These are phyloP conservation scores for Pangasianodon gigas DNA, from an alignment of 2,113 vertebrate genomes.

Conservation along the genomic window DNA sequence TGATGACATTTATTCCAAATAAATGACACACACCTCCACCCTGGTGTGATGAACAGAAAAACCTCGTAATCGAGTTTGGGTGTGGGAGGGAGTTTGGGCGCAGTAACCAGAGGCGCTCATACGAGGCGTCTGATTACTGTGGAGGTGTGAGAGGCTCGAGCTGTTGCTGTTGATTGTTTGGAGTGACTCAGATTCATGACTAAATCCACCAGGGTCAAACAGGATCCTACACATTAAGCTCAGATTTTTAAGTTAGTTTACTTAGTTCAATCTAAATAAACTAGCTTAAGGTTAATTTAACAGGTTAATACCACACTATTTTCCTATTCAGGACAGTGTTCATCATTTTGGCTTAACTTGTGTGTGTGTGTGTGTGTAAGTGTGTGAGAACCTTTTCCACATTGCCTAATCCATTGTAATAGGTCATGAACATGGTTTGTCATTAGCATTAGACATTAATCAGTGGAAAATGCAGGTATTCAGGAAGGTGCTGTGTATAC, in stretches of 20 bases:
- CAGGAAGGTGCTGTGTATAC: not conserved
- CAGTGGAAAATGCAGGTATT: not conserved
- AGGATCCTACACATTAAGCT: not conserved
- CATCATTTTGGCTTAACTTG: not conserved
- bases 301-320: not conserved
- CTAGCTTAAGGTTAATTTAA: not conserved
- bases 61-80: not conserved
- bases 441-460: not conserved
- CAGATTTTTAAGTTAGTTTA: not conserved
- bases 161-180: slow-evolving; percentile 16
- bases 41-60: slow-evolving; percentile 12
- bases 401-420: not conserved
- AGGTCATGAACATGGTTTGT: not conserved
- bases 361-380: too few species aligned
- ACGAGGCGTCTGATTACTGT: slow-evolving; percentile 28
- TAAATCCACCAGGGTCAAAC: slow-evolving; percentile 13
- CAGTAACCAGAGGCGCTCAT: not conserved
- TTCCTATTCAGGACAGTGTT: not conserved
- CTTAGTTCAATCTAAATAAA: not conserved
- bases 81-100: not conserved
- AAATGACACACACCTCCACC: slow-evolving; percentile 1
- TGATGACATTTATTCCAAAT: not conserved
- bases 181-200: slow-evolving; percentile 24
- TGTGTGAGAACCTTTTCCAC: not conserved
- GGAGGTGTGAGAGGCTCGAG: slow-evolving; percentile 33